Conservation (phyloP, 2,797 vertebrate species). For the Gallirallus australis region DNA sequence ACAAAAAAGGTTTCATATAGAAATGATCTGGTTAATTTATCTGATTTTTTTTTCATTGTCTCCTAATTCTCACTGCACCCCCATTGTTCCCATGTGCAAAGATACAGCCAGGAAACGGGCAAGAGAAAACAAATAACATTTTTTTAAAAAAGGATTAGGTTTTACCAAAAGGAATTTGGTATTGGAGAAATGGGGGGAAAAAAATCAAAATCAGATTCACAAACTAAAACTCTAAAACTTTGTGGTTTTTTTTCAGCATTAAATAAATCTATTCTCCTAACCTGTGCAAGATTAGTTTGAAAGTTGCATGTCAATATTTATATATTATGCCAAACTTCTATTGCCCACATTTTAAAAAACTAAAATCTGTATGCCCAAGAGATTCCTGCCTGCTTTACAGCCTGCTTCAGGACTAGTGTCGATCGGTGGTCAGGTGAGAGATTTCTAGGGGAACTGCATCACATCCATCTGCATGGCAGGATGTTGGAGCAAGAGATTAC, state of each 20-base stretch:
- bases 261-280: not conserved
- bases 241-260: not conserved
- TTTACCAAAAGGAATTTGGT: not conserved
- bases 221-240: not conserved
- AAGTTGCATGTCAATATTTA: not conserved
- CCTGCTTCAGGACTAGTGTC: not conserved
- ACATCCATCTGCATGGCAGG: not conserved
- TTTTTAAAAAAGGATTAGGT: not conserved
- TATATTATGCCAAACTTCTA: not conserved
- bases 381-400: not conserved
- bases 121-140: not conserved
- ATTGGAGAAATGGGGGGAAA: not conserved
- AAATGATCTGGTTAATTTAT: not conserved
- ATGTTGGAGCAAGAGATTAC: not conserved
- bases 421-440: not conserved
- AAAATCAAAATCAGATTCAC: not conserved
- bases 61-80: not conserved
- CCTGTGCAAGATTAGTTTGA: not conserved
- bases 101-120: not conserved
- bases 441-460: not conserved
- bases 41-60: not conserved
- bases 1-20: not conserved
- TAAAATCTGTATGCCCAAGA: not conserved
- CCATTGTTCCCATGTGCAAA: not conserved
- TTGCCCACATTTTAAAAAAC: not conserved